Base-by-base conservation (phyloP, 2,797 vertebrate species). In the Myotis daubentonii region DNA sequence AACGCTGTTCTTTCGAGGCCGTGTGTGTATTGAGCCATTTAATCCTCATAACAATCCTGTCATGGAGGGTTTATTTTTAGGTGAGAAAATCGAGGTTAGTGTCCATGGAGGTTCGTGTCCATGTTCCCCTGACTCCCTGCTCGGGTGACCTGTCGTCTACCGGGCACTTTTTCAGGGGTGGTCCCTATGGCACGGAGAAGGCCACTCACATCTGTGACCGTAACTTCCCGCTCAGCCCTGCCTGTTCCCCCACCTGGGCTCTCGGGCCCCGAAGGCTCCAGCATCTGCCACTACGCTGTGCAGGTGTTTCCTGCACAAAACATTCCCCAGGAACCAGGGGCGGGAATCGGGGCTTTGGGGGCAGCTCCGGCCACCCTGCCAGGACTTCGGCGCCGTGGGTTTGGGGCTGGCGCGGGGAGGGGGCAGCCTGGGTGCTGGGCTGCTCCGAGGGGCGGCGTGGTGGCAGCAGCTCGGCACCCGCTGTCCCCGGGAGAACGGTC, bases 281-380 rank as follows among this genome's bases (percentile, higher is more conserved):
- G 11, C 0, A 0, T 1, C n/a, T n/a, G 10, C 47, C 10, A 1
- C 41, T 4, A 0, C 3, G 17, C 44, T 2, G 0, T 6, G 19
- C 6, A 28, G 57, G 8, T 1, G 4, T 8, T 53, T 25, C 66
- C 41, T 74, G 5, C 2, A 17, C 25, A 36, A 28, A 36, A 16
- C 1, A 7, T 8, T 30, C 47, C 7, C 2, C 2, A 20, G 12
- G 5, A 23, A 8, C 5, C 8, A 11, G 8, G 20, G 65, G 47
- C 13, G 38, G 10, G 36, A 49, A 17, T 5, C 25, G 10, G 74
- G 66, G 2, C 28, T 65, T 66, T 16, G 28, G 70, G 3, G 1
- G 49, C 16, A 23, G 84, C 47, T n/a, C 57, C 8, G 6, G 44
- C 2, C 3, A 4, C 22, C 11, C 51, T 22, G 36, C 6, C 4